These are phyloP conservation scores for Danio albolineatus DNA, from an alignment of 2,797 vertebrate species.

Conservation along the genomic window DNA sequence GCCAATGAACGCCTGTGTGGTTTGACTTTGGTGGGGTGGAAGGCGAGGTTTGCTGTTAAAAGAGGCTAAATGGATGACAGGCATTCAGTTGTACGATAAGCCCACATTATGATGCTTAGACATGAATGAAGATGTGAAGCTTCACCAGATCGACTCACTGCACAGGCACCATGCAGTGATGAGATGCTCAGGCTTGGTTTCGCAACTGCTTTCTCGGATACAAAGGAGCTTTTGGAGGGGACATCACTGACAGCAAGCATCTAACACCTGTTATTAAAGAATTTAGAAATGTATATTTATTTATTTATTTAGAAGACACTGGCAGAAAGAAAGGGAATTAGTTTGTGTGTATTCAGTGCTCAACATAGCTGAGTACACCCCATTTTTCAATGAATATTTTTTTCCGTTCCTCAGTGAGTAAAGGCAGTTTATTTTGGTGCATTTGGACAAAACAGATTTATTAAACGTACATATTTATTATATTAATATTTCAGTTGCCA, in stretches of 20 bases:
- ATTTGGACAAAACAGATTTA: too few relatives aligned
- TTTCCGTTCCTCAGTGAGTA: too few relatives aligned
- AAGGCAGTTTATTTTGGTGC: too few relatives aligned
- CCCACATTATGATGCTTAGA: constrained; percentile 44
- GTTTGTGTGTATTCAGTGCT: too few relatives aligned
- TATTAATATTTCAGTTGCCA: too few relatives aligned
- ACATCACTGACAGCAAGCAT: background rate
- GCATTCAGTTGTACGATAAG: constrained; percentile 45
- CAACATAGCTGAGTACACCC: too few relatives aligned
- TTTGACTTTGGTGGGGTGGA: constrained; percentile 38
- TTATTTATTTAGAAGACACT: background rate
- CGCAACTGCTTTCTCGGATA: constrained; percentile 6
- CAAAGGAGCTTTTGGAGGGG: constrained; percentile 22
- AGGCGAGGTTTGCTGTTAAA: constrained; percentile 25
- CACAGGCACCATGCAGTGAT: constrained; percentile 28
- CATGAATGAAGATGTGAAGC: constrained; percentile 52
- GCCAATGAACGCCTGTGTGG: constrained; percentile 33
- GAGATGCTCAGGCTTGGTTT: constrained; percentile 17
- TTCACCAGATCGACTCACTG: constrained; percentile 42
- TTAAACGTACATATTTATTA: too few relatives aligned
- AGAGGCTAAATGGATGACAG: constrained; percentile 49
- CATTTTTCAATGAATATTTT: too few relatives aligned
- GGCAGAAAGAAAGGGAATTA: background rate
- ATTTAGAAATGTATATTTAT: background rate
- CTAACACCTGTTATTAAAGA: background rate